A percentile compares a stretch with the other conserved stretches of the same genome.
These are phyloP conservation scores for Erinaceus europaeus DNA, from an alignment of 2,113 vertebrate genomes.

Conservation along the genomic window DNA sequence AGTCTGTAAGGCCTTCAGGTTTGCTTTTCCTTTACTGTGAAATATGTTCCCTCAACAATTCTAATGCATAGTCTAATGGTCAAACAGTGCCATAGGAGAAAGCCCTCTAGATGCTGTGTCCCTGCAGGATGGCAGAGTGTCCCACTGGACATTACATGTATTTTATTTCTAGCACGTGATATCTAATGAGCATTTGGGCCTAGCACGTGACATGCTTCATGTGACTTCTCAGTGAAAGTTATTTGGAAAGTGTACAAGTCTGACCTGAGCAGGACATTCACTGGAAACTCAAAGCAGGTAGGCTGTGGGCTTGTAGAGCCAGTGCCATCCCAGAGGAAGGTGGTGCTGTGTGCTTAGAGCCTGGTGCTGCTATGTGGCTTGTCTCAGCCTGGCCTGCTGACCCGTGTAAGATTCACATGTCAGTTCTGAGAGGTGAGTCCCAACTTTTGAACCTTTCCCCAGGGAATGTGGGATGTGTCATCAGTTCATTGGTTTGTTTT, in stretches of 20 bases:
- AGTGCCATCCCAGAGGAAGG: accelerated
- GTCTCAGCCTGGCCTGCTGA: background rate
- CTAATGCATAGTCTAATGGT: background rate
- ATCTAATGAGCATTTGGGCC: background rate
- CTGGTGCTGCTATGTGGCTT: background rate
- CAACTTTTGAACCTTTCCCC: constrained; percentile 37
- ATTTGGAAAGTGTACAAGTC: background rate
- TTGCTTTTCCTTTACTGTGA: background rate
- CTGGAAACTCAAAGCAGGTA: background rate
- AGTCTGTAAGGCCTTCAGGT: accelerated
- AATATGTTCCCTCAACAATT: background rate
- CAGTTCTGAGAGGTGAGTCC: background rate
- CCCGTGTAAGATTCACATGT: background rate
- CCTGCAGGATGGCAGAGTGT: too few species aligned
- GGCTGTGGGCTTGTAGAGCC: too few species aligned
- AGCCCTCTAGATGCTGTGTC: background rate
- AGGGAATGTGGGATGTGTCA: background rate
- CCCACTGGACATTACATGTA: background rate
- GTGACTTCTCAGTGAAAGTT: background rate
- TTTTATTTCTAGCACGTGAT: background rate
- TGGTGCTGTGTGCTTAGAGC: background rate
- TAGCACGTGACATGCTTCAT: background rate
- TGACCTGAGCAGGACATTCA: accelerated
- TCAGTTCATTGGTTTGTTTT: constrained; percentile 35
- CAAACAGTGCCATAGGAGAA: background rate